Conservation (phyloP, 2,797 vertebrate species). For the Myripristis murdjan region DNA sequence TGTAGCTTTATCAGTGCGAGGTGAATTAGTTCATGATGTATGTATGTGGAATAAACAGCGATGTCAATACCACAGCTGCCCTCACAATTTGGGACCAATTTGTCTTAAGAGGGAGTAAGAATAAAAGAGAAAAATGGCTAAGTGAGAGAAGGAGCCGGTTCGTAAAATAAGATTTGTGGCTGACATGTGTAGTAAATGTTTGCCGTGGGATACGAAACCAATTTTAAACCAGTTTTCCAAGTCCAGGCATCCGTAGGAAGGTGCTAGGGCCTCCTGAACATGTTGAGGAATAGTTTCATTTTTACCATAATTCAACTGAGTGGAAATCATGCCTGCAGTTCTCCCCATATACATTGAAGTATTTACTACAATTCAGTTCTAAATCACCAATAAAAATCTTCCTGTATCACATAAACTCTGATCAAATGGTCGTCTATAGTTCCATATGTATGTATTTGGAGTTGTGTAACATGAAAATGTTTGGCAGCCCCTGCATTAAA, state of each 20-base stretch:
- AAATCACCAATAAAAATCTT: no score
- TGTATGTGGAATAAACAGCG: constrained; percentile 1
- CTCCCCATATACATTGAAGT: no score
- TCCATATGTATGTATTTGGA: no score
- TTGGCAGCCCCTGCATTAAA: no score
- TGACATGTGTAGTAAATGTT: constrained; percentile 5
- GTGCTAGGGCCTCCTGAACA: constrained; percentile 1
- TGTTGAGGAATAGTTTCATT: background rate
- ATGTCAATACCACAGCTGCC: no score
- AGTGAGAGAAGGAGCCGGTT: constrained; percentile 23
- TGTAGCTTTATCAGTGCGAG: no score
- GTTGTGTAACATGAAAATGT: no score
- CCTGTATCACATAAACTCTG: no score
- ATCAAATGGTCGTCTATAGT: no score
- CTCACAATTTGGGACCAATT: background rate
- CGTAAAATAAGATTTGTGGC: constrained; percentile 42
- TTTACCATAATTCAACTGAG: constrained; percentile 27
- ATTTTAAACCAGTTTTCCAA: background rate
- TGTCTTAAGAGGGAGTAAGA: constrained; percentile 4
- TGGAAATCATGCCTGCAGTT: background rate
- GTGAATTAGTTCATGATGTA: background rate
- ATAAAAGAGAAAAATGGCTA: constrained; percentile 66
- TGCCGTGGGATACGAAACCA: constrained; percentile 11
- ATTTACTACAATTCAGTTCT: no score
- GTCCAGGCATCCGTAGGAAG: constrained; percentile 4